These are phyloP conservation scores for Fulmarus glacialis DNA, from an alignment of 2,113 vertebrate species.

Conservation along the genomic window DNA sequence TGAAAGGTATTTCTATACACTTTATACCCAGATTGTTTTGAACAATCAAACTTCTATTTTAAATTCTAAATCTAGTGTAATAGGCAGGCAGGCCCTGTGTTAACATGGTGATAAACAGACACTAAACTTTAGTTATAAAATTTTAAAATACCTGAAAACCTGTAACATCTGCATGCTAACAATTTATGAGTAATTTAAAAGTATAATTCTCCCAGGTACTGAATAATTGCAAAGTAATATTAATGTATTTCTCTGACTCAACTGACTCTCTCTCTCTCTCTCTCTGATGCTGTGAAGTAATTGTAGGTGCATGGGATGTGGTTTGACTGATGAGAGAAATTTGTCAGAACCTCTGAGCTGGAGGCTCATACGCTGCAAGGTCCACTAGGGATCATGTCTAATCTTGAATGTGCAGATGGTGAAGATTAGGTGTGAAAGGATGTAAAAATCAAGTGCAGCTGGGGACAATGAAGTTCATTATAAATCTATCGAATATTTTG, in stretches of 20 bases:
- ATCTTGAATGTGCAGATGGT: constrained; percentile 10
- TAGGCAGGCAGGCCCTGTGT: not conserved
- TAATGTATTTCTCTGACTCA: not conserved
- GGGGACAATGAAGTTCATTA: constrained; percentile 12
- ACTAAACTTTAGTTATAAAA: not conserved
- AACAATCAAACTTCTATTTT: not conserved
- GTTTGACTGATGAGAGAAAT: constrained; percentile 19
- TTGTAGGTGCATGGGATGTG: not conserved
- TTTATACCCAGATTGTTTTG: not conserved
- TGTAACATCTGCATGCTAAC: not conserved
- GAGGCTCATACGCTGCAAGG: not conserved
- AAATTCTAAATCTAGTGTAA: not conserved
- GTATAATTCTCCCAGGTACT: not conserved
- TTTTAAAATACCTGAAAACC: not conserved
- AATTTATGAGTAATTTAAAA: not conserved
- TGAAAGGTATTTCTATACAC: not conserved
- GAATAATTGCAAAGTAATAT: not conserved
- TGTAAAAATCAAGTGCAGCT: constrained; percentile 28
- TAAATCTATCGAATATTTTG: not conserved
- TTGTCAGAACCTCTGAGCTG: constrained; percentile 20
- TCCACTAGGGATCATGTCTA: not conserved
- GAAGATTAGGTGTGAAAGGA: constrained; percentile 32
- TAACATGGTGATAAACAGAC: not conserved
- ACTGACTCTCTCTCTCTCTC: not conserved
- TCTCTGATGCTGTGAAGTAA: not conserved